These are phyloP conservation scores for Colletes collaris DNA, from an alignment of 2,888 invertebrate genomes.

Conservation along the genomic window DNA sequence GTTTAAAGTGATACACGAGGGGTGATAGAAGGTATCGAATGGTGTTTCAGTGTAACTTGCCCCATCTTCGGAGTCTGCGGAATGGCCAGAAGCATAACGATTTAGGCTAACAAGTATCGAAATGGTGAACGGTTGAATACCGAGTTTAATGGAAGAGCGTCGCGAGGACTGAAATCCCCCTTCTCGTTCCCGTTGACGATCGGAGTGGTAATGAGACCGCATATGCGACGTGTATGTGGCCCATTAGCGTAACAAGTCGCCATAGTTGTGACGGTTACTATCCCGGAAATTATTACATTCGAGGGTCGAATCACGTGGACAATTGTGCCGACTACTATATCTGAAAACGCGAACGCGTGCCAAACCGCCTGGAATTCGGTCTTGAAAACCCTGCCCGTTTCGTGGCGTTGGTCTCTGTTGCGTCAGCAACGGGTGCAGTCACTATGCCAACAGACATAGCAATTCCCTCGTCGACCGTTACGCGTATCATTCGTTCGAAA, in stretches of 20 bases:
- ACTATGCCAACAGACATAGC: no score
- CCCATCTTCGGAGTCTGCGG: background rate
- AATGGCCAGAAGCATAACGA: background rate
- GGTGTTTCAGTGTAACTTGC: no score
- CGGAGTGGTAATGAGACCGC: slow-evolving; percentile 49
- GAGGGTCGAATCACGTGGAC: slow-evolving; percentile 37
- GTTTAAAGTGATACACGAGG: no score
- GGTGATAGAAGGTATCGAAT: no score
- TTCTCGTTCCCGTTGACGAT: slow-evolving; percentile 15
- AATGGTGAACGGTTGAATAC: slow-evolving; percentile 13
- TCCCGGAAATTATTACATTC: slow-evolving; percentile 47
- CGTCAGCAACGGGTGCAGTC: slow-evolving; percentile 11
- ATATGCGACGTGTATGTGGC: slow-evolving; percentile 33
- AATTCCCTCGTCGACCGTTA: no score
- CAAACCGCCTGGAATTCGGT: slow-evolving; percentile 41
- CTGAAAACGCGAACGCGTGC: slow-evolving; percentile 29
- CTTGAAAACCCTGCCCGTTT: slow-evolving; percentile 25
- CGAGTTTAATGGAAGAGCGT: slow-evolving; percentile 19
- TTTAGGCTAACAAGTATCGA: background rate
- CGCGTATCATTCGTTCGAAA: no score
- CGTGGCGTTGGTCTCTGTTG: background rate
- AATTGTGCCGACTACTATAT: slow-evolving; percentile 16
- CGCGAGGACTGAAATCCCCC: slow-evolving; percentile 25
- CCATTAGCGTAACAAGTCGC: slow-evolving; percentile 56
- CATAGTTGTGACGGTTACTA: slow-evolving; percentile 52